Evolutionary conservation across 1,140 invertebrate genomes (phyloP).

Genomic region (Leguminivora glycinivorella): DNA sequence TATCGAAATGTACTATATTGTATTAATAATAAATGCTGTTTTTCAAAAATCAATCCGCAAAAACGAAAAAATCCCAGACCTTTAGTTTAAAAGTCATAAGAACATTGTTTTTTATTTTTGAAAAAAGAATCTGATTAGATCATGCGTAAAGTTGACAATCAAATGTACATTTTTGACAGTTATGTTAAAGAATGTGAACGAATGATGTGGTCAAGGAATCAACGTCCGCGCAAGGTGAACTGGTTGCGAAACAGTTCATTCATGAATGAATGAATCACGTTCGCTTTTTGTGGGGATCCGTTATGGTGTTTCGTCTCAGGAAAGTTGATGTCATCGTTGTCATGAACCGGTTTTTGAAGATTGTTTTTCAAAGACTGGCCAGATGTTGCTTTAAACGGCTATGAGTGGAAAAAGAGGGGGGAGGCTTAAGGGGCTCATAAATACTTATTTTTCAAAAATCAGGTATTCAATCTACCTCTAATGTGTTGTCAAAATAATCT

Average conservation of each 20-base stretch:
- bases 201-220: conserved; percentile 12
- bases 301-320: not conserved
- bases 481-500: too few relatives aligned
- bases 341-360: too few relatives aligned
- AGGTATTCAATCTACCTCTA: too few relatives aligned
- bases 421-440: too few relatives aligned
- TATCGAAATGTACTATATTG: too few relatives aligned
- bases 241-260: conserved; percentile 25
- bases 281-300: not conserved
- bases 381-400: too few relatives aligned
- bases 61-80: not conserved
- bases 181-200: not conserved
- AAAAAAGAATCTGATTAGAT: not conserved
- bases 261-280: conserved; percentile 21
- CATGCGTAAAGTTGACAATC: not conserved
- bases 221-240: conserved; percentile 25
- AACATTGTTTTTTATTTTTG: not conserved
- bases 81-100: not conserved
- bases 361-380: too few relatives aligned
- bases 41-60: not conserved
- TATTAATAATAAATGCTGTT: not conserved
- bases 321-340: too few relatives aligned
- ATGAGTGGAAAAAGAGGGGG: too few relatives aligned
- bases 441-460: too few relatives aligned
- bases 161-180: not conserved